Base-by-base conservation (phyloP, 2,888 invertebrate genomes). In the Lamellibrachia satsuma region DNA sequence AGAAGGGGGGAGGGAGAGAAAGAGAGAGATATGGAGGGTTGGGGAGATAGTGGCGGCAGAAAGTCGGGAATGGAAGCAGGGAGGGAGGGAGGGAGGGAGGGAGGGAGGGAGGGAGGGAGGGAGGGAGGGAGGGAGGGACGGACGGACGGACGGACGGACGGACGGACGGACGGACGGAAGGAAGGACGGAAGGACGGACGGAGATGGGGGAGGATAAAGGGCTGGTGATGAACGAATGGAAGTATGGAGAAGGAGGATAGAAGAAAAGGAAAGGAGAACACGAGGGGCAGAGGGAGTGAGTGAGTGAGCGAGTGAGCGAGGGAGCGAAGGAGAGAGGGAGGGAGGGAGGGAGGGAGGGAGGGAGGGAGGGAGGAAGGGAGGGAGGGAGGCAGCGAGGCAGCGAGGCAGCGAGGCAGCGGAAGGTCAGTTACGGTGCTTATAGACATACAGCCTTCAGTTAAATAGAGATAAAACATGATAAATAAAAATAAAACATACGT, bases 291-390 rank as follows among this genome's bases (percentile, higher is more conserved):
- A 55, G 91, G n/a, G 91, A 91, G 91, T 2, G 91, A 55, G 57
- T 52, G 52, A 91, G 52, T 22, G 91, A 91, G 91, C 39, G 91
- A 91, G 52, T 22, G 91, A 91, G 91, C 39, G 91, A 52, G 57
- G 52, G 91, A 91, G 57, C 11, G 91, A 91, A 52, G 22, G 91
- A 55, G 91, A 91, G 52, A 91, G 91, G n/a, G 91, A 91, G 91
- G 52, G 91, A 55, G 91, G 52, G 91, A 91, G 15, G 22, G n/a
- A 15, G 52, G 15, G 11, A 91, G 52, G 15, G 91, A 52, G n/a
- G n/a, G 91, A 55, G 91, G 52, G 52, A 91, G 52, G 52, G 55
- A 91, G 91, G 15, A 52, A 91, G 55, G n/a, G 91, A 91, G 52
- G 52, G 52, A 91, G 91, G 52, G 91, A 90, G 90, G n/a, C n/a